phyloP scores from a whole-genome alignment of 2,113 vertebrate species.

The Lagopus leucura region DNA sequence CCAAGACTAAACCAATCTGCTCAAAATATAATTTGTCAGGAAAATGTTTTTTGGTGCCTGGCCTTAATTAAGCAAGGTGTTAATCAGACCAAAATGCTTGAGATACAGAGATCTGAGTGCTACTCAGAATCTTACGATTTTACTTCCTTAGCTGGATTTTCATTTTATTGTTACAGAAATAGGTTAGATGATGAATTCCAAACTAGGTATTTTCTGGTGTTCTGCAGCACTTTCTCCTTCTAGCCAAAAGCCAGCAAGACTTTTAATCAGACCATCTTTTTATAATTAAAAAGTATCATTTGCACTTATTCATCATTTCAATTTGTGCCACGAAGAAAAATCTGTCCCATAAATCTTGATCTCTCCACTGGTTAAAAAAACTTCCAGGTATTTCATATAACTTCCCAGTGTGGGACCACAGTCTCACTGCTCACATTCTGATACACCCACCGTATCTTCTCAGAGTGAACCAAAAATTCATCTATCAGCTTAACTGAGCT shows the following conservation, averaged over 20 bases:
- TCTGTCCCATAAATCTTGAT: slow-evolving; percentile 3
- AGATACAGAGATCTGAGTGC: not conserved
- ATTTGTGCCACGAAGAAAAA: slow-evolving; percentile 3
- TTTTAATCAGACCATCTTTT: not conserved
- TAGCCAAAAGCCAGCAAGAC: not conserved
- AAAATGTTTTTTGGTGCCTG: not conserved
- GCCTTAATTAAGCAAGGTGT: not conserved
- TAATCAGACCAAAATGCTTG: not conserved
- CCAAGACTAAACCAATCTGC: slow-evolving; percentile 7
- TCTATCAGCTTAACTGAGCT: not conserved
- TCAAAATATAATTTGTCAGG: not conserved
- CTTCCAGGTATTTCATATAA: not conserved
- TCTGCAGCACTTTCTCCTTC: not conserved
- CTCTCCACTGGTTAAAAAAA: not conserved
- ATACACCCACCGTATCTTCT: not conserved
- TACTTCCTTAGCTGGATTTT: not conserved
- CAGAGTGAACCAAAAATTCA: not conserved
- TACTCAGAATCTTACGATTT: not conserved
- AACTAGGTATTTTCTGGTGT: not conserved
- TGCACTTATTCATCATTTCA: slow-evolving; percentile 12
- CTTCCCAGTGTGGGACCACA: not conserved
- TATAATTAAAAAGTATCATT: slow-evolving; percentile 31
- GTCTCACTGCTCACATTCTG: not conserved
- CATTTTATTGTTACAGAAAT: not conserved
- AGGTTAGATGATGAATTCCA: not conserved